These are phyloP conservation scores for Siderastrea radians DNA, from an alignment of 92 coral and sea anemone genomes.

Conservation along the genomic window DNA sequence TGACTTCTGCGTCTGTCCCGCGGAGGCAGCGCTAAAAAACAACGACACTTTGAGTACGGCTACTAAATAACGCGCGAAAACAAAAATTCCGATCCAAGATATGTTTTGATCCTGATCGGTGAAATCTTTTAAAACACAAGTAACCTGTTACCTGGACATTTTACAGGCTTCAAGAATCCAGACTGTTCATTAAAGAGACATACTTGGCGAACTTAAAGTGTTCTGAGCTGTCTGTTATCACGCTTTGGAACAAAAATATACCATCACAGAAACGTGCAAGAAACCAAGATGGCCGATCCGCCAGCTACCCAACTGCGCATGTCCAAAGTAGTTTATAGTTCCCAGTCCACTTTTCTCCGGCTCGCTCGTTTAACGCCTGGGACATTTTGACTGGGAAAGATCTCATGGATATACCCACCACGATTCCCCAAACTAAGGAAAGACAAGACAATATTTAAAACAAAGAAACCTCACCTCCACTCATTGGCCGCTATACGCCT, in stretches of 20 bases:
- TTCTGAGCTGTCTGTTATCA: neutral
- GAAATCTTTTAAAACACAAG: neutral
- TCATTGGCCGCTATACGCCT: too few species aligned
- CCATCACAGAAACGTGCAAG: neutral
- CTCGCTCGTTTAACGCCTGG: neutral
- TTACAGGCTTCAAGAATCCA: slow-evolving; percentile 18
- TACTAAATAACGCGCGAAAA: slow-evolving; percentile 5
- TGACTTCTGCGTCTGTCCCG: slow-evolving; percentile 71
- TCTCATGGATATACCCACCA: too few species aligned
- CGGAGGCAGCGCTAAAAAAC: slow-evolving; percentile 43
- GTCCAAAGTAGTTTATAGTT: neutral
- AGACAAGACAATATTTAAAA: too few species aligned
- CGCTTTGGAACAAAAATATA: neutral
- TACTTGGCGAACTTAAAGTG: neutral
- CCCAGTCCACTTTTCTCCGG: neutral
- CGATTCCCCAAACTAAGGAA: too few species aligned
- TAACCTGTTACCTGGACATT: slow-evolving; percentile 74
- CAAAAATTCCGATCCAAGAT: neutral
- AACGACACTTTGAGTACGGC: neutral
- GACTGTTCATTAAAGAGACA: slow-evolving; percentile 7
- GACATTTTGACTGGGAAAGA: slow-evolving; percentile 10
- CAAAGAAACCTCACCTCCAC: too few species aligned
- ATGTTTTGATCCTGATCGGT: neutral
- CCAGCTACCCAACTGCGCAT: slow-evolving; percentile 37
- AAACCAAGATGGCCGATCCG: slow-evolving; percentile 76